These are phyloP conservation scores for Dicerorhinus sumatrensis DNA, from an alignment of 2,113 vertebrate genomes.

Conservation along the genomic window DNA sequence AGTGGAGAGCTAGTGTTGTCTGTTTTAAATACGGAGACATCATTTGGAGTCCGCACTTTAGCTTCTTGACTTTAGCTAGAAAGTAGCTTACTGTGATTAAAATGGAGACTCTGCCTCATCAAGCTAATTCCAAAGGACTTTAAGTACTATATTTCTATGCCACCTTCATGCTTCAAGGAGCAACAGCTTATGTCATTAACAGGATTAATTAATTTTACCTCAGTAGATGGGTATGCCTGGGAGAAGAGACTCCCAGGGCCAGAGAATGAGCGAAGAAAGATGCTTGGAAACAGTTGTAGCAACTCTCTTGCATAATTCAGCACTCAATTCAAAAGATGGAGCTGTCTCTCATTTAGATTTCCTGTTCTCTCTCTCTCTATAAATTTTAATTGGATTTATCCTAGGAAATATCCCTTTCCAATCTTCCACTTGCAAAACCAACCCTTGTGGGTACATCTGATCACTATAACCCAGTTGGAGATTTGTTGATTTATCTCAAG, in stretches of 20 bases:
- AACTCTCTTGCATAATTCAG: slow-evolving; percentile 26
- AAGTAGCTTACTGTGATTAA: slow-evolving; percentile 36
- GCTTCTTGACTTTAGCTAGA: neutral
- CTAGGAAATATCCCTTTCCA: slow-evolving; percentile 49
- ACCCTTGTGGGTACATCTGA: slow-evolving; percentile 27
- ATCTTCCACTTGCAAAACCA: slow-evolving; percentile 59
- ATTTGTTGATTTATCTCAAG: slow-evolving; percentile 61
- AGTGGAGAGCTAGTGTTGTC: neutral
- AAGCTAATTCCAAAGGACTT: slow-evolving; percentile 9
- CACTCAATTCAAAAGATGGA: neutral
- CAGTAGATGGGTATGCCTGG: neutral
- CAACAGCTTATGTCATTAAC: slow-evolving; percentile 43
- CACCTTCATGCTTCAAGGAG: slow-evolving; percentile 6
- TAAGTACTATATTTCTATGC: neutral
- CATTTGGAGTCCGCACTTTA: neutral
- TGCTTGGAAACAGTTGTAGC: neutral
- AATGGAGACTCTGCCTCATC: neutral
- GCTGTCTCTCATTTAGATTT: slow-evolving; percentile 30
- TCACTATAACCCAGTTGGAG: slow-evolving; percentile 57
- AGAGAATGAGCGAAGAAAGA: slow-evolving; percentile 7
- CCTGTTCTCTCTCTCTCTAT: neutral
- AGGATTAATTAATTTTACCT: slow-evolving; percentile 71
- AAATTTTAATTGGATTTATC: slow-evolving; percentile 70
- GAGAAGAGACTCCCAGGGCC: neutral
- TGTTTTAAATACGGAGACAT: neutral